phyloP scores from a whole-genome alignment of 2,888 invertebrate genomes.

The Hydrotaea diabolus region DNA sequence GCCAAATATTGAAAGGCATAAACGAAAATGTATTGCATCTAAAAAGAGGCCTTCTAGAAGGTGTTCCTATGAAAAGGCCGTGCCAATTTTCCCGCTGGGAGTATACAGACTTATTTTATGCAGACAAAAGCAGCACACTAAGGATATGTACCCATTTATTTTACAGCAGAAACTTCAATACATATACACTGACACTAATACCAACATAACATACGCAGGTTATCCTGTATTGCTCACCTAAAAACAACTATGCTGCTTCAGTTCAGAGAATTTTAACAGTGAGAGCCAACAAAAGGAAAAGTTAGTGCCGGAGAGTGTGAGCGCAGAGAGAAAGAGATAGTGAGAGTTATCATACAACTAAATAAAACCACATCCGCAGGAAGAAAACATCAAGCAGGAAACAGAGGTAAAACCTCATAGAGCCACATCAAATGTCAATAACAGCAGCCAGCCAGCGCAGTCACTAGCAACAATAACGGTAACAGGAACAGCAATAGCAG shows the following conservation, averaged over 20 bases:
- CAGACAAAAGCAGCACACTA: neutral
- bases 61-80: too few species aligned
- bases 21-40: too few species aligned
- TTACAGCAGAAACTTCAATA: too few species aligned
- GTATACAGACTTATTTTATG: too few species aligned
- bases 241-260: neutral
- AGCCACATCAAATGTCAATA: slow-evolving; percentile 59
- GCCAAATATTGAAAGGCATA: too few species aligned
- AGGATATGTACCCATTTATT: neutral
- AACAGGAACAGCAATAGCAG: neutral
- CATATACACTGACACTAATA: too few species aligned
- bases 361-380: slow-evolving; percentile 44
- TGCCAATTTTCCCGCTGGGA: too few species aligned
- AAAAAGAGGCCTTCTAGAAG: too few species aligned
- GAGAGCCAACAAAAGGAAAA: neutral
- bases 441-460: slow-evolving; percentile 50
- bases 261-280: neutral
- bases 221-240: neutral
- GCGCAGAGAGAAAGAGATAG: neutral
- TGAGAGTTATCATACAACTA: neutral
- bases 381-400: slow-evolving; percentile 49
- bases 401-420: slow-evolving; percentile 53
- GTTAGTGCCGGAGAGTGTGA: neutral
- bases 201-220: neutral
- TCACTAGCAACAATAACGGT: neutral